Evolutionary conservation across 35 echinoderm and acorn worm genomes (phyloP).

Genomic region (Amphiura filiformis): DNA sequence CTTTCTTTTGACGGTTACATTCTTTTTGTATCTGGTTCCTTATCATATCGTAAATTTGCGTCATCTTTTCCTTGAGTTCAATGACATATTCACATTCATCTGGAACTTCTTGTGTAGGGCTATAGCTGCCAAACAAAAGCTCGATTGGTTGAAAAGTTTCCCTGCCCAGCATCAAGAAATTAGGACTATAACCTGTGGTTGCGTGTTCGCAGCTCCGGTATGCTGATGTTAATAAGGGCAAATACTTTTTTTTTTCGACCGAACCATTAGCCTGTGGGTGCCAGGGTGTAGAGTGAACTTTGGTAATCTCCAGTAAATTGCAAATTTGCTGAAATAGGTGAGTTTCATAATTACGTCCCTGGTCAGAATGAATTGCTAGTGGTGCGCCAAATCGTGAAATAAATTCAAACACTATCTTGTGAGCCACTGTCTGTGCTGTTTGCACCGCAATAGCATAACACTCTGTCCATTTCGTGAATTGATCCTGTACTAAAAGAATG

Average conservation of each 20-base stretch:
- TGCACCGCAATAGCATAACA: slow-evolving; percentile 61
- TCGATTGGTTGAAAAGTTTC: slow-evolving; percentile 16
- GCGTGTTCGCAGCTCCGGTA: slow-evolving; percentile 23
- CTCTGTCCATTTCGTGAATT: slow-evolving; percentile 72
- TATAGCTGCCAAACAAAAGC: not conserved
- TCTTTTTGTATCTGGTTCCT: not conserved
- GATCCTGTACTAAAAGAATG: slow-evolving; percentile 38
- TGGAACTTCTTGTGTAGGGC: not conserved
- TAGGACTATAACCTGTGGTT: slow-evolving; percentile 25
- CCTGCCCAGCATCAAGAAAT: slow-evolving; percentile 24
- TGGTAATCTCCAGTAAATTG: slow-evolving; percentile 17
- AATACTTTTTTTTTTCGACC: slow-evolving; percentile 41
- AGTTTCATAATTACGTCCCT: slow-evolving; percentile 39
- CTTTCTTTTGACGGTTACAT: not conserved
- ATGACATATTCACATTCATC: not conserved
- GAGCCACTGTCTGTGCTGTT: slow-evolving; percentile 35
- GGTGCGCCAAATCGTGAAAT: slow-evolving; percentile 42
- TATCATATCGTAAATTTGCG: not conserved
- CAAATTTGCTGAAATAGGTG: slow-evolving; percentile 37
- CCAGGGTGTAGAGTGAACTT: slow-evolving; percentile 24
- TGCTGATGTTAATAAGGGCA: slow-evolving; percentile 30
- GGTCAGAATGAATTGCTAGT: slow-evolving; percentile 36
- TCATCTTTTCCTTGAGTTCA: not conserved
- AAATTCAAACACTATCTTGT: slow-evolving; percentile 49
- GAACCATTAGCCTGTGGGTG: slow-evolving; percentile 50